Percentiles rank a stretch among this genome's conserved stretches.
phyloP scores from a whole-genome alignment of 2,888 invertebrate species.

The Diplazon laetatorius region DNA sequence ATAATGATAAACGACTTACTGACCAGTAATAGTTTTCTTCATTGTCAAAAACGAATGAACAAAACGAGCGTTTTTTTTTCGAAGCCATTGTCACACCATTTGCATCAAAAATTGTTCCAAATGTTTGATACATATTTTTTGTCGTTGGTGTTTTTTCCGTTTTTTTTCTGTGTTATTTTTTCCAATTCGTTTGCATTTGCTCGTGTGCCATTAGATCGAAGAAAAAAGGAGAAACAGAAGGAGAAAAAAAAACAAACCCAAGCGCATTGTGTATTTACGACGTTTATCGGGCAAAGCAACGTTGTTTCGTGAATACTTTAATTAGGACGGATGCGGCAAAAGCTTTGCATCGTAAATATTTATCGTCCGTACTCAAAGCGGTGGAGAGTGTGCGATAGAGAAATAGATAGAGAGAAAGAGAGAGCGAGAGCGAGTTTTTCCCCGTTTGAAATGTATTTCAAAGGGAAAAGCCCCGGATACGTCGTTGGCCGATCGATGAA shows the following conservation, averaged over 20 bases:
- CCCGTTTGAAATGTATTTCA: conserved; percentile 61
- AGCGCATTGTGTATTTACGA: conserved; percentile 29
- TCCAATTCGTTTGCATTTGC: not conserved
- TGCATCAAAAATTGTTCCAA: not conserved
- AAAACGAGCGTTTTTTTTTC: too few relatives aligned
- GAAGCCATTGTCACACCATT: not conserved
- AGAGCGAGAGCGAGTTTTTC: too few relatives aligned
- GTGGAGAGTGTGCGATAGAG: conserved; percentile 42
- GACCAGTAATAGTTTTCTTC: too few relatives aligned
- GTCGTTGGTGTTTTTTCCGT: too few relatives aligned
- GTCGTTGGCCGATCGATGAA: conserved; percentile 61
- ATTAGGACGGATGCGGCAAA: conserved; percentile 45
- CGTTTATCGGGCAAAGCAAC: conserved; percentile 45
- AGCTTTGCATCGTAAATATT: conserved; percentile 63
- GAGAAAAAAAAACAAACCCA: too few relatives aligned
- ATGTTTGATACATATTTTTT: too few relatives aligned
- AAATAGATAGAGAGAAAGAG: too few relatives aligned
- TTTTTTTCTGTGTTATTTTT: conserved; percentile 7
- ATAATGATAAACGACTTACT: too few relatives aligned
- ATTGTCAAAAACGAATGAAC: too few relatives aligned
- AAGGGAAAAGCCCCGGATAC: conserved; percentile 54
- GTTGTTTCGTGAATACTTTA: conserved; percentile 56
- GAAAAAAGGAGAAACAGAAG: too few relatives aligned
- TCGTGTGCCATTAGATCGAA: conserved; percentile 24
- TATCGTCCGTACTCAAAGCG: conserved; percentile 60